phyloP scores from a whole-genome alignment of 2,888 invertebrate genomes.

The Corbicula japonica region DNA sequence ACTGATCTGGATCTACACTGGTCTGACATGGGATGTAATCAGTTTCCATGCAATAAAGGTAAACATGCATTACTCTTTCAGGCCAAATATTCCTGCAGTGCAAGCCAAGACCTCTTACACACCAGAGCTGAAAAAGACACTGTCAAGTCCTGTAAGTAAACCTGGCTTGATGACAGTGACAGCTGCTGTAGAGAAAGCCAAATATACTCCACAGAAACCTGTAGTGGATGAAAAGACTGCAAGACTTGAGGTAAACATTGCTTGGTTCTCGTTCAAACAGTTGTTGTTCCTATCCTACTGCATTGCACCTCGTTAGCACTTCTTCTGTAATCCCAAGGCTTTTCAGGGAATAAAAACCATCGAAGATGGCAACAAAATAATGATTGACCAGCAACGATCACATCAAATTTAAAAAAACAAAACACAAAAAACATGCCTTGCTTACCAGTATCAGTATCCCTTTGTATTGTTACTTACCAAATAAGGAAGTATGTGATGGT shows the following conservation, averaged over 20 bases:
- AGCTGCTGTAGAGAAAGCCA: constrained; percentile 15
- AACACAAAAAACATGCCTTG: neutral
- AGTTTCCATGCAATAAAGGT: too few species aligned
- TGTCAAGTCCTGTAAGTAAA: constrained; percentile 16
- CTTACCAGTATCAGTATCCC: neutral
- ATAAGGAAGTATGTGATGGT: too few species aligned
- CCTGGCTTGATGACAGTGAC: constrained; percentile 2
- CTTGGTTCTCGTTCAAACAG: neutral
- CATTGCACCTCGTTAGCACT: too few species aligned
- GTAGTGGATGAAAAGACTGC: constrained; percentile 69
- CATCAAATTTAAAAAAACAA: neutral
- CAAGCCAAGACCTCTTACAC: neutral
- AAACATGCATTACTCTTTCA: constrained; percentile 24
- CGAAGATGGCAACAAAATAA: too few species aligned
- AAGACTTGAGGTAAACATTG: constrained; percentile 63
- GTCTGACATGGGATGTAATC: too few species aligned
- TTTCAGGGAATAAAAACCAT: too few species aligned
- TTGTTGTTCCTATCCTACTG: too few species aligned
- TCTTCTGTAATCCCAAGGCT: too few species aligned
- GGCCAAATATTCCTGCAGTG: constrained; percentile 47
- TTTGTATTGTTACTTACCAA: too few species aligned
- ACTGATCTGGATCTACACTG: too few species aligned
- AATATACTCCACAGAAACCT: constrained; percentile 57
- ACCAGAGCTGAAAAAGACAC: constrained; percentile 6
- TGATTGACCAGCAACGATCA: too few species aligned